phyloP scores from a whole-genome alignment of 2,797 vertebrate genomes.

The Falco berigora region DNA sequence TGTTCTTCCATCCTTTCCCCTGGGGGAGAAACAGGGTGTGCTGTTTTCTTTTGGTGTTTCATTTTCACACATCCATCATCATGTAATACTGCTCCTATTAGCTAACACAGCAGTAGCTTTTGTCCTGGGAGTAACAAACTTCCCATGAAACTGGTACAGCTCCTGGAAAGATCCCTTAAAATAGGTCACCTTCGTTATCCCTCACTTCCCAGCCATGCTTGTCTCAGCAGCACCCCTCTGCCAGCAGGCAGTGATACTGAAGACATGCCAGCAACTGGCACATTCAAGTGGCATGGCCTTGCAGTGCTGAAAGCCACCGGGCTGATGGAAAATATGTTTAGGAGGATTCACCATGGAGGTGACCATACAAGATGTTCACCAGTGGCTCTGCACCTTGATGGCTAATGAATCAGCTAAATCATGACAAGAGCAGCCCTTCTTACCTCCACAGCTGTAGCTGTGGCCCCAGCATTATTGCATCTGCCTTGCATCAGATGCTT shows the following conservation, averaged over 20 bases:
- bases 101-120: background rate
- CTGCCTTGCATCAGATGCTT: background rate
- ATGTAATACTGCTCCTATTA: background rate
- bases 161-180: background rate
- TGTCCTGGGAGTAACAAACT: background rate
- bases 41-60: background rate
- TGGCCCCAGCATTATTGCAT: background rate
- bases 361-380: background rate
- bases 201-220: background rate
- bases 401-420: background rate
- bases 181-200: background rate
- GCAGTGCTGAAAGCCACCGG: background rate
- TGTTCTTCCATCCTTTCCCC: conserved; percentile 11
- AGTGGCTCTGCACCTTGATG: background rate
- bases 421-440: background rate
- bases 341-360: background rate
- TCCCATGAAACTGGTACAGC: background rate
- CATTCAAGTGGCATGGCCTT: background rate
- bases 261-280: background rate
- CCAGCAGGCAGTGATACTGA: background rate
- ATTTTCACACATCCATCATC: conserved; percentile 31
- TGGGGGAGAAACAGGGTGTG: background rate
- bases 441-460: background rate
- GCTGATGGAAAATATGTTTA: background rate
- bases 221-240: background rate